phyloP scores from a whole-genome alignment of 2,113 vertebrate genomes.

The Catharus bicknelli region DNA sequence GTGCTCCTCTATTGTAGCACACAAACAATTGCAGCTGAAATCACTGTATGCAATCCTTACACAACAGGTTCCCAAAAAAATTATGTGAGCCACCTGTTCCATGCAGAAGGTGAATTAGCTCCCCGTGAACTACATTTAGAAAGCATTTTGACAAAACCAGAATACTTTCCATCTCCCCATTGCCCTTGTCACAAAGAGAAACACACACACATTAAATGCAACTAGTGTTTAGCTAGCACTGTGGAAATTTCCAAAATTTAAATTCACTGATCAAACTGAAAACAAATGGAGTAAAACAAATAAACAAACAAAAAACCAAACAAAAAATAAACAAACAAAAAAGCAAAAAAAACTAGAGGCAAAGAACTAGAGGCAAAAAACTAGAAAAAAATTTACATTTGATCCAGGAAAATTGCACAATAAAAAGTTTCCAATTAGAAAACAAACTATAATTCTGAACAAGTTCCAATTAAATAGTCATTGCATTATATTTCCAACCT shows the following conservation, averaged over 20 bases:
- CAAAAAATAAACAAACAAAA: too few species aligned
- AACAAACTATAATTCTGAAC: neutral
- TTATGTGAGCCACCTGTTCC: neutral
- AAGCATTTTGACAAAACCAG: neutral
- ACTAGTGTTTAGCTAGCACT: neutral
- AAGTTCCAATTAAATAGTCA: neutral
- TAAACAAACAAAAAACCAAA: too few species aligned
- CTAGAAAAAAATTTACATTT: neutral
- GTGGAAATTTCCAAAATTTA: neutral
- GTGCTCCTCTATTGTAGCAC: neutral
- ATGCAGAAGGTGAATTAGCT: neutral
- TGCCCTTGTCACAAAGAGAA: neutral
- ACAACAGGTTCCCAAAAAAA: neutral
- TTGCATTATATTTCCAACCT: neutral
- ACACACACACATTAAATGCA: neutral
- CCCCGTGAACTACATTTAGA: neutral
- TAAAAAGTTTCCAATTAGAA: neutral
- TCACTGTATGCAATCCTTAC: neutral
- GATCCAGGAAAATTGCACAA: fast-evolving
- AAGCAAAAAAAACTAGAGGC: neutral
- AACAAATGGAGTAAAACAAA: neutral
- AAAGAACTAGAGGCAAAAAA: neutral
- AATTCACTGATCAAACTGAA: neutral
- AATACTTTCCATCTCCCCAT: neutral
- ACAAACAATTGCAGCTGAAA: neutral